phyloP scores from a whole-genome alignment of 2,113 vertebrate species.

The Etheostoma spectabile region DNA sequence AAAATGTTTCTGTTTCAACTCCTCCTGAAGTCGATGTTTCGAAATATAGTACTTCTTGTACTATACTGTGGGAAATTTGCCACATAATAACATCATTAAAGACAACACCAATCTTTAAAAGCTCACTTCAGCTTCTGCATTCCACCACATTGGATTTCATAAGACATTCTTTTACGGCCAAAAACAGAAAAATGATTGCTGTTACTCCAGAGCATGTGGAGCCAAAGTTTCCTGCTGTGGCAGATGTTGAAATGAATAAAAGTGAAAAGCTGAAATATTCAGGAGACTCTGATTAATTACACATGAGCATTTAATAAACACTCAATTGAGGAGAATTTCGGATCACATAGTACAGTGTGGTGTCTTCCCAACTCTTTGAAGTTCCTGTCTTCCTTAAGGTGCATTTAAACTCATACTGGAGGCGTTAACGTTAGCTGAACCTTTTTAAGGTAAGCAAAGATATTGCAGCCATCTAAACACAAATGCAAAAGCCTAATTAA shows the following conservation, averaged over 20 bases:
- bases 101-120: background rate
- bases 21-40: constrained; percentile 8
- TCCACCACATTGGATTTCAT: background rate
- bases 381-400: too few species aligned
- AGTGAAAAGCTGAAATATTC: background rate
- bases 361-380: too few species aligned
- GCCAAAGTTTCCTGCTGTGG: constrained; percentile 2
- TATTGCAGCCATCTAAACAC: too few species aligned
- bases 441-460: too few species aligned
- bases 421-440: too few species aligned
- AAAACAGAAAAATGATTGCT: background rate
- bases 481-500: too few species aligned
- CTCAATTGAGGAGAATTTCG: too few species aligned
- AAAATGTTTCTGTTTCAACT: constrained; percentile 9
- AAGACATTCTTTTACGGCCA: background rate
- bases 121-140: background rate
- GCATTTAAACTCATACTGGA: too few species aligned
- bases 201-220: background rate
- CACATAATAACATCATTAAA: background rate
- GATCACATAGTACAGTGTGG: too few species aligned
- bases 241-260: constrained; percentile 9
- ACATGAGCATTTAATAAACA: too few species aligned
- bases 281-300: too few species aligned
- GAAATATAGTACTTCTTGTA: background rate
- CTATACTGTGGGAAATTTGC: background rate